Evolutionary conservation across 1,140 invertebrate genomes (phyloP).

Genomic region (Macrocentrus cingulum): DNA sequence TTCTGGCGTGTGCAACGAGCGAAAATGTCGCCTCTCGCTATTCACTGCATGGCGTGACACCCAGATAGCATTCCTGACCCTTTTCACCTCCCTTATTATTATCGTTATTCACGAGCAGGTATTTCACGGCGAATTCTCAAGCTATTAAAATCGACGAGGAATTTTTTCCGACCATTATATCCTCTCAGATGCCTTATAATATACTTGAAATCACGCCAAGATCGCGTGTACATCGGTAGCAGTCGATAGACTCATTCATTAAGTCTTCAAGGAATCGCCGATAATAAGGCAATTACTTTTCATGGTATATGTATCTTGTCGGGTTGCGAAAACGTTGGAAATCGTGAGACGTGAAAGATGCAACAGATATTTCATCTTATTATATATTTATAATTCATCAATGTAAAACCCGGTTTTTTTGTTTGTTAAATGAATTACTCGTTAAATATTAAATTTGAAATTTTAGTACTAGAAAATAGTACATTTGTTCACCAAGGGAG

Average conservation of each 20-base stretch:
- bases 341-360: slow-evolving; percentile 4
- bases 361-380: background rate
- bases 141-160: background rate
- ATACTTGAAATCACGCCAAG: background rate
- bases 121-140: background rate
- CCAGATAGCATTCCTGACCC: slow-evolving; percentile 17
- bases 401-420: too few relatives aligned
- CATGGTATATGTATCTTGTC: too few relatives aligned
- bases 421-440: too few relatives aligned
- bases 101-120: background rate
- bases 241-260: slow-evolving; percentile 11
- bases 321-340: background rate
- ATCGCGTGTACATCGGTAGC: slow-evolving; percentile 1
- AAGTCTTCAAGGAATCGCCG: slow-evolving; percentile 3
- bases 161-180: background rate
- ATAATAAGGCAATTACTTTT: slow-evolving; percentile 1
- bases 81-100: background rate
- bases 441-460: too few relatives aligned
- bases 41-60: slow-evolving; percentile 5
- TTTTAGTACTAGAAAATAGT: too few relatives aligned
- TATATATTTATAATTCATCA: too few relatives aligned
- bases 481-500: too few relatives aligned
- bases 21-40: slow-evolving; percentile 45
- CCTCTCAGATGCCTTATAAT: background rate
- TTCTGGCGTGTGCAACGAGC: slow-evolving; percentile 37